Evolutionary conservation across 2,888 invertebrate species (phyloP).

Genomic region (Drosophila demipolita): DNA sequence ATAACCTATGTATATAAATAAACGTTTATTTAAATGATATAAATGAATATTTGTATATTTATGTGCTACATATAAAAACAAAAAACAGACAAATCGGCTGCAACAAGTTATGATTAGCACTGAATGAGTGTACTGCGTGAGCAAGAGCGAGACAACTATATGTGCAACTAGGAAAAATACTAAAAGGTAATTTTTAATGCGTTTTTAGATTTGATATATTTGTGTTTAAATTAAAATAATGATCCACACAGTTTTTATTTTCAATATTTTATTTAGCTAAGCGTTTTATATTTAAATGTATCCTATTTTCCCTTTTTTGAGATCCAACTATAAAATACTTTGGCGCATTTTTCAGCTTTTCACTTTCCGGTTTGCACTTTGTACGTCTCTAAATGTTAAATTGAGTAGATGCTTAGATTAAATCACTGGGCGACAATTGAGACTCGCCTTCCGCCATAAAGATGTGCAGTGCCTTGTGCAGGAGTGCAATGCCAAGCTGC

Average conservation of each 20-base stretch:
- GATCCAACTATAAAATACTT: constrained; percentile 49
- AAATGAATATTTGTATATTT: background rate
- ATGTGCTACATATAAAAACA: background rate
- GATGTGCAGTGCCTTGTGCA: constrained; percentile 93
- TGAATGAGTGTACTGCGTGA: background rate
- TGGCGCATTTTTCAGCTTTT: constrained; percentile 25
- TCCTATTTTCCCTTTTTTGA: constrained; percentile 22
- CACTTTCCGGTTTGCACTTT: constrained; percentile 56
- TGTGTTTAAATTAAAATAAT: constrained; percentile 4
- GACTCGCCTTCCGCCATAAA: constrained; percentile 95
- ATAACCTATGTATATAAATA: background rate
- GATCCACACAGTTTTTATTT: background rate
- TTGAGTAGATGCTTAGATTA: constrained; percentile 82
- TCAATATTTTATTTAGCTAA: background rate
- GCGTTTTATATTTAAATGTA: background rate
- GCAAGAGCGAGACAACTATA: constrained; percentile 32
- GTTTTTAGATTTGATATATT: constrained; percentile 22
- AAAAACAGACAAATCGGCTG: background rate
- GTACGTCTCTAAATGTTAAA: constrained; percentile 42
- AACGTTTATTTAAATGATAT: background rate
- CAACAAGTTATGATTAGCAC: constrained; percentile 12
- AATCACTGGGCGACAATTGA: constrained; percentile 92
- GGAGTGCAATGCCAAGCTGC: constrained; percentile 91
- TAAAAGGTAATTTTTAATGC: constrained; percentile 27
- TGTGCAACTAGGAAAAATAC: constrained; percentile 6